Evolutionary conservation across 2,113 vertebrate species (phyloP).

Genomic region (Taurulus bubalis): DNA sequence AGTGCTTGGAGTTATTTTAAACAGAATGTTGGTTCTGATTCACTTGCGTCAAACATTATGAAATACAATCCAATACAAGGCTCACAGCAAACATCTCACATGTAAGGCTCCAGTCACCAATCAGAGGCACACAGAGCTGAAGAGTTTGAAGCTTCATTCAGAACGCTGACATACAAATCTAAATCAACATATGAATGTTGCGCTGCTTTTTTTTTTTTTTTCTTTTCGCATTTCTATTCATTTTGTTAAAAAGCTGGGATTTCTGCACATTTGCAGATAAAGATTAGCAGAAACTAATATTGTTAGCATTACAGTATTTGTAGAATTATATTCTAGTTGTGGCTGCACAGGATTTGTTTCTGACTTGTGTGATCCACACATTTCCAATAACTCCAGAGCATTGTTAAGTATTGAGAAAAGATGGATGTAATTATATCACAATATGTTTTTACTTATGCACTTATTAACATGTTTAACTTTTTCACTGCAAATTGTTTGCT

Average conservation of each 20-base stretch:
- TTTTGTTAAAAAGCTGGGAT: not conserved
- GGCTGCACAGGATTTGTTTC: not conserved
- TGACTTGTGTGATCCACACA: not conserved
- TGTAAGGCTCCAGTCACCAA: too few species aligned
- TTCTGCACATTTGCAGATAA: not conserved
- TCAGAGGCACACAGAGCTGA: too few species aligned
- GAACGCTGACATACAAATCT: not conserved
- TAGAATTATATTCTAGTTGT: not conserved
- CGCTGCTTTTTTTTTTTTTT: not conserved
- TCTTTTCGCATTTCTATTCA: not conserved
- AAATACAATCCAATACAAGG: not conserved
- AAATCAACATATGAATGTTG: not conserved
- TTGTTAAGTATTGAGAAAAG: not conserved
- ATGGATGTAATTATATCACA: too few species aligned
- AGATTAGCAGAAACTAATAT: not conserved
- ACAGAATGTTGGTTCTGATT: not conserved
- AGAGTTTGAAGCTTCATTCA: not conserved
- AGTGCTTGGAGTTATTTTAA: not conserved
- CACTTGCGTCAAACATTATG: not conserved
- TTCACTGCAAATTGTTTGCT: too few species aligned
- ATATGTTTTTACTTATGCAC: too few species aligned
- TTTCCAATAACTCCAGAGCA: not conserved
- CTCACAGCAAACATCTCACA: too few species aligned
- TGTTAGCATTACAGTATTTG: not conserved
- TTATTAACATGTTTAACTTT: not conserved